Base-by-base conservation (phyloP, 2,888 invertebrate genomes). In the Oxyteleia sp. region DNA sequence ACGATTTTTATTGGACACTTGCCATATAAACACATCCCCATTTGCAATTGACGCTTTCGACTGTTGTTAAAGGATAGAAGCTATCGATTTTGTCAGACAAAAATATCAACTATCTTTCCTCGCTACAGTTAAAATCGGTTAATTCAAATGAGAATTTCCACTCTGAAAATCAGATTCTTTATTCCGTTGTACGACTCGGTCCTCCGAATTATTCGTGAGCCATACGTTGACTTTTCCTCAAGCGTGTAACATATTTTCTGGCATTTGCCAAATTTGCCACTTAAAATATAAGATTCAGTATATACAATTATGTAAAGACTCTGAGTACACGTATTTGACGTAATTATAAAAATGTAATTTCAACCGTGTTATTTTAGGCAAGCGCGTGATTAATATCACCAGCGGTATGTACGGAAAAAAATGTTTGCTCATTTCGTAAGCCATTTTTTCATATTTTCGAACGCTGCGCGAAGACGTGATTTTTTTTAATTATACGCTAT, bases 101-200 rank as follows among this genome's bases (percentile, higher is more conserved):
- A n/a, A 69, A 81, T 86, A 82, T 86, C 80, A 74, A 80, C 80
- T 85, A 84, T 76, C 71, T 35, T 61, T 63, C 51, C 41, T 26
- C 18, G 55, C 55, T 16, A 53, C 38, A 2, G 32, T 26, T 55
- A 16, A 45, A 20, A 26, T 55, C 18, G 55, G 18, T 47, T 47
- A 47, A 47, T 47, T 18, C 47, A 10, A 16, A 18, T 18, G 47
- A 47, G n/a, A n/a, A n/a, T n/a, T n/a, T n/a, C n/a, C n/a, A n/a
- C n/a, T n/a, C n/a, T n/a, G n/a, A n/a, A n/a, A n/a, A n/a, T n/a
- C n/a, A n/a, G n/a, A n/a, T n/a, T n/a, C n/a, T n/a, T n/a, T n/a
- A n/a, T n/a, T n/a, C n/a, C n/a, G n/a, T n/a, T n/a, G n/a, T n/a
- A n/a, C n/a, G n/a, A n/a, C n/a, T n/a, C n/a, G n/a, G n/a, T n/a